These are phyloP conservation scores for Chlorodrepanis virens DNA, from an alignment of 2,113 vertebrate species.

Conservation along the genomic window DNA sequence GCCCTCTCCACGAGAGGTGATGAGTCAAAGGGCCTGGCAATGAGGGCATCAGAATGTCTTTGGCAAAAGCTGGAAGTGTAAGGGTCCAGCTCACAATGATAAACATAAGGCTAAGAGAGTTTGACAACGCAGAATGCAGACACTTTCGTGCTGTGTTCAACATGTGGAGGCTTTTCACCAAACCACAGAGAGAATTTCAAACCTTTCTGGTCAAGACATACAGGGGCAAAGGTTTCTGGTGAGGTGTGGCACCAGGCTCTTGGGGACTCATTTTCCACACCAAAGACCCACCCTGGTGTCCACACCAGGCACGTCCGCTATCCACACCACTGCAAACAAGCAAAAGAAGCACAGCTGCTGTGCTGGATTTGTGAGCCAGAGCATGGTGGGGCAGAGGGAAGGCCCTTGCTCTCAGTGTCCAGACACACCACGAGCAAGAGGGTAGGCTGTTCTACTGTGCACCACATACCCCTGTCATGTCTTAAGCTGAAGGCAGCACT, in stretches of 20 bases:
- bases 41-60: not conserved
- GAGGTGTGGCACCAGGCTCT: not conserved
- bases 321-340: accelerated
- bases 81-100: not conserved
- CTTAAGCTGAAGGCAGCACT: not conserved
- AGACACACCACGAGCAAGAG: not conserved
- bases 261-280: not conserved
- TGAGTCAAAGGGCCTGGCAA: not conserved
- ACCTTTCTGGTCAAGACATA: not conserved
- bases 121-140: not conserved
- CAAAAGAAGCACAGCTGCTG: not conserved
- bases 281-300: not conserved
- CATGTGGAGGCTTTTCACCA: not conserved
- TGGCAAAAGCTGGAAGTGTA: not conserved
- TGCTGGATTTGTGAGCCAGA: accelerated
- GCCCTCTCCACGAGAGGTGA: accelerated
- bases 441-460: not conserved
- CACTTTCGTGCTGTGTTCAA: not conserved
- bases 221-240: not conserved
- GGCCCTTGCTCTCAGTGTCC: not conserved
- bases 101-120: not conserved
- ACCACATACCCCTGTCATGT: not conserved
- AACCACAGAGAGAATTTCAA: not conserved
- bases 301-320: accelerated
- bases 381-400: not conserved